Conservation (phyloP, 1,140 invertebrate species). For the Magallana angulata region DNA sequence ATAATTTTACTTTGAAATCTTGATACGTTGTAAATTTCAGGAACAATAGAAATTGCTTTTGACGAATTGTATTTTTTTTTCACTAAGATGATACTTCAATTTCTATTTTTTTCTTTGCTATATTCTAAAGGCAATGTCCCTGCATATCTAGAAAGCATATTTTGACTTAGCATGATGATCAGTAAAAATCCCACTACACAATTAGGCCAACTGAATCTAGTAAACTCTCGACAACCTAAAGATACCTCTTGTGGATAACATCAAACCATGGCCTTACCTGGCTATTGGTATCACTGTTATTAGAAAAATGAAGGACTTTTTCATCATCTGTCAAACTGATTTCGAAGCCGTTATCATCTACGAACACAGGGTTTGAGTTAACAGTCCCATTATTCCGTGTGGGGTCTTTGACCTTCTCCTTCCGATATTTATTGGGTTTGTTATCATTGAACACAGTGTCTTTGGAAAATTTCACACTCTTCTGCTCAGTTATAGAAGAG, state of each 20-base stretch:
- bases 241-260: too few species aligned
- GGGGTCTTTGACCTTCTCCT: conserved; percentile 59
- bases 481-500: conserved; percentile 53
- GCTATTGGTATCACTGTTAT: conserved; percentile 15
- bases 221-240: too few species aligned
- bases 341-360: conserved; percentile 54
- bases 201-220: too few species aligned
- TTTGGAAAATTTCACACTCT: conserved; percentile 65
- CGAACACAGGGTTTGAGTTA: conserved; percentile 60
- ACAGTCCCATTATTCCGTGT: conserved; percentile 55
- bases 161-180: too few species aligned
- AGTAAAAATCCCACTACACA: too few species aligned
- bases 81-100: too few species aligned
- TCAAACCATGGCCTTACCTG: conserved; percentile 1
- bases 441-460: conserved; percentile 67
- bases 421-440: conserved; percentile 62
- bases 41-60: too few species aligned
- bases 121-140: too few species aligned
- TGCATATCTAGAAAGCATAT: too few species aligned
- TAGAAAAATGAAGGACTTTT: conserved; percentile 46
- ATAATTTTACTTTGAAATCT: neutral
- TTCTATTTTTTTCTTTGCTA: too few species aligned
- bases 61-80: too few species aligned
- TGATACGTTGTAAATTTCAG: too few species aligned
- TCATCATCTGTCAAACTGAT: conserved; percentile 61